These are phyloP conservation scores for Hemithea aestivaria DNA, from an alignment of 2,888 invertebrate genomes.

Conservation along the genomic window DNA sequence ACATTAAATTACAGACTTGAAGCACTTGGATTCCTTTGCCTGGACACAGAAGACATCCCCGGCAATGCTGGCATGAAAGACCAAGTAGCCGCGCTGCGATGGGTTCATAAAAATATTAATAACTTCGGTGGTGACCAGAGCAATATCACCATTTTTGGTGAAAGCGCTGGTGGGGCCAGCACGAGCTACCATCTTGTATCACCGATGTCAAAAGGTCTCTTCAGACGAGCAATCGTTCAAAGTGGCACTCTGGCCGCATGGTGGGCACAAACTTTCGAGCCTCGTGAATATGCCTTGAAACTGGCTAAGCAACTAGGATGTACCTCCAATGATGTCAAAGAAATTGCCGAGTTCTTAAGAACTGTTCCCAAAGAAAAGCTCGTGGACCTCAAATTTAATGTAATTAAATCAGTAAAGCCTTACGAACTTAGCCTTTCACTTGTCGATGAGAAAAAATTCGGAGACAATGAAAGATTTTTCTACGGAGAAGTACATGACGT, in stretches of 20 bases:
- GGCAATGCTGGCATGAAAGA: conserved; percentile 72
- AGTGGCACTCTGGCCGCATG: conserved; percentile 82
- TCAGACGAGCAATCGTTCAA: conserved; percentile 79
- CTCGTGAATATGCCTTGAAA: conserved; percentile 62
- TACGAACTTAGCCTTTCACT: conserved; percentile 35
- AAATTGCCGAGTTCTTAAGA: conserved; percentile 49
- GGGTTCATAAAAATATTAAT: conserved; percentile 59
- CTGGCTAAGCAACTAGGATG: conserved; percentile 48
- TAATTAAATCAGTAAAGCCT: conserved; percentile 29
- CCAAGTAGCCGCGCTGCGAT: conserved; percentile 60
- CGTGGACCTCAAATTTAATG: conserved; percentile 28
- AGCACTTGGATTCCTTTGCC: conserved; percentile 55
- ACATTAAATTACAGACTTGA: conserved; percentile 65
- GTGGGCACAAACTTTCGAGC: conserved; percentile 61
- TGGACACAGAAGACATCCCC: conserved; percentile 59
- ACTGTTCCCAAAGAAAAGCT: conserved; percentile 40
- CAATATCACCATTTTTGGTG: conserved; percentile 67
- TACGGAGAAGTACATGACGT: conserved; percentile 45
- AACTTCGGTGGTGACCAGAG: conserved; percentile 60
- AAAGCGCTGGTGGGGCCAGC: conserved; percentile 59
- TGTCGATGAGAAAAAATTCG: conserved; percentile 46
- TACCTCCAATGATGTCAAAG: conserved; percentile 44
- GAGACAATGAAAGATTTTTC: conserved; percentile 46
- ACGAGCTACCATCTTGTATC: conserved; percentile 57
- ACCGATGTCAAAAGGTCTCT: conserved; percentile 63